phyloP scores from a whole-genome alignment of 2,797 vertebrate genomes.

The Perodicticus potto region DNA sequence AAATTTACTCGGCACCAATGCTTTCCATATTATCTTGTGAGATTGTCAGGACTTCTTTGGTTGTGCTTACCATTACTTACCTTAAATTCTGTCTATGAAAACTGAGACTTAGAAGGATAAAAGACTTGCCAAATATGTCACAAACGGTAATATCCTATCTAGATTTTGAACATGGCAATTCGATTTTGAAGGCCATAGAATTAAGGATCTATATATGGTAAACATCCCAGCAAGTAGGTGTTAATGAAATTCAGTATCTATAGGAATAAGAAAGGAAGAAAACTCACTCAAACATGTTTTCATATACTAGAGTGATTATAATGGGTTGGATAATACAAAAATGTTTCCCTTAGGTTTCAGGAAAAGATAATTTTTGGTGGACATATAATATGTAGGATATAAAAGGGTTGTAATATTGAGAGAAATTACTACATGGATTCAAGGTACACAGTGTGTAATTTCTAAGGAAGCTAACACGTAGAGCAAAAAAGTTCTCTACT shows the following conservation, averaged over 20 bases:
- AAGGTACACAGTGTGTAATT: background rate
- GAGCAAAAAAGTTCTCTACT: background rate
- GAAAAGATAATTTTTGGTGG: background rate
- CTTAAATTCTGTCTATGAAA: background rate
- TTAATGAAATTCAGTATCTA: background rate
- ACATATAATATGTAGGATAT: background rate
- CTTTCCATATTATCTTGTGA: background rate
- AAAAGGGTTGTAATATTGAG: background rate
- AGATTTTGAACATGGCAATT: background rate
- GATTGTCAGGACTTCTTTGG: constrained; percentile 23
- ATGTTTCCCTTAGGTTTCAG: background rate
- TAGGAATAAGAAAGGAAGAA: background rate
- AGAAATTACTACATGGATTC: background rate
- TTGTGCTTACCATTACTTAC: background rate
- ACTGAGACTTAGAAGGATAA: background rate
- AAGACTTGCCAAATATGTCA: background rate
- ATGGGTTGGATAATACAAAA: background rate
- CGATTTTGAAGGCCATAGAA: background rate
- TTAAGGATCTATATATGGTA: background rate
- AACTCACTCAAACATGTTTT: background rate
- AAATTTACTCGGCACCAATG: background rate
- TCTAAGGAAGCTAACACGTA: background rate
- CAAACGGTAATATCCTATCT: background rate
- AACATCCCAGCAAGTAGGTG: background rate
- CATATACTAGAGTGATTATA: background rate